phyloP scores from a whole-genome alignment of 53 echinoderm and acorn worm genomes.

The Paracentrotus lividus region DNA sequence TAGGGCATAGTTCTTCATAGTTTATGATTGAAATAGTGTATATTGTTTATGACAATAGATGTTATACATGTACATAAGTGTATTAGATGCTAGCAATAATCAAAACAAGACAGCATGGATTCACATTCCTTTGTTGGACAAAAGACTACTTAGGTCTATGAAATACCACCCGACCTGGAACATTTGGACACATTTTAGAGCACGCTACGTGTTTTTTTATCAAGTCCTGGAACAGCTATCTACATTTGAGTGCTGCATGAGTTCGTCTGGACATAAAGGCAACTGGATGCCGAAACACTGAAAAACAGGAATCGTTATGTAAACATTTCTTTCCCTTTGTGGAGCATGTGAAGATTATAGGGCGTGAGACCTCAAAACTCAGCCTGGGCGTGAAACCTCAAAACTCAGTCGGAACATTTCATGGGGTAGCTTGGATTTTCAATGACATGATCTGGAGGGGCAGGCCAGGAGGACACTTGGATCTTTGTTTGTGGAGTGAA shows the following conservation, averaged over 20 bases:
- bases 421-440: conserved; percentile 16
- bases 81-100: too few species aligned
- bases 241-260: not conserved
- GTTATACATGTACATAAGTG: too few species aligned
- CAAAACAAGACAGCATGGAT: not conserved
- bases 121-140: not conserved
- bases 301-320: conserved; percentile 52
- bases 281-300: not conserved
- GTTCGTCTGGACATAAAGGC: not conserved
- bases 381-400: not conserved
- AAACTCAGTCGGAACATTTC: not conserved
- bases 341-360: not conserved
- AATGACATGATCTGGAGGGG: not conserved
- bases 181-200: not conserved
- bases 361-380: not conserved
- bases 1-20: too few species aligned
- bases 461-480: not conserved
- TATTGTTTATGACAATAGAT: too few species aligned
- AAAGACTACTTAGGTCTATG: not conserved
- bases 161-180: not conserved
- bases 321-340: conserved; percentile 22
- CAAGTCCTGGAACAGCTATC: not conserved
- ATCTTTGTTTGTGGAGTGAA: not conserved
- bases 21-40: too few species aligned
- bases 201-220: not conserved